Base-by-base conservation (phyloP, 1,140 invertebrate genomes). In the Microplitis mediator region DNA sequence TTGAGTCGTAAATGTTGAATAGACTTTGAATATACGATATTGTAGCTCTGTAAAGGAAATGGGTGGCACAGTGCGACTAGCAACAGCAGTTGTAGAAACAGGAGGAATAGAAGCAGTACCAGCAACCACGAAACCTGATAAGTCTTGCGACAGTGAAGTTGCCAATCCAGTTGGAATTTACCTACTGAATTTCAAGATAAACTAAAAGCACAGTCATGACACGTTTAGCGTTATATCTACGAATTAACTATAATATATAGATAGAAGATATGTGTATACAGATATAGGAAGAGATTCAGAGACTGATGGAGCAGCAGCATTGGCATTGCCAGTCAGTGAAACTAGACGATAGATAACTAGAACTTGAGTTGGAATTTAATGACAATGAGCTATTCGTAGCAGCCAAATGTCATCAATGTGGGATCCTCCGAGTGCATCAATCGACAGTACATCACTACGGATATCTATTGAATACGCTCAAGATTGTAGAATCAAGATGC, bases 371-470 rank as follows among this genome's bases (percentile, higher is more conserved):
- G 45, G 54, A 67, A 51, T 45, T 45, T 9, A 45, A 45, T 45
- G 39, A 45, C 39, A 45, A 45, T 45, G 11, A 45, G 39, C 39
- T 9, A 45, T 45, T 45, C 6, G 39, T 45, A 11, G 6, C 39
- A 67, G 45, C 16, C 45, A 67, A 67, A 54, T 67, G 32, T 67
- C 45, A 56, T 67, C 64, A 67, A 52, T 51, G 39, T 67, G 64
- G 65, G 54, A 35, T 67, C 13, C 23, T 23, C 2, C 23, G 23
- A 23, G 23, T 23, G 23, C 23, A 23, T 23, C 23, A 23, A 23
- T 67, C 35, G 50, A 34, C 23, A 23, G 23, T 23, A 14, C 31
- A 56, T 67, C 34, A 23, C 23, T n/a, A 34, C 4, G n/a, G 14
- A 54, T 16, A 45, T 45, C 39, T 45, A 45, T 45, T 45, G 39